Base-by-base conservation (phyloP, 2,113 vertebrate genomes). In the Furnarius figulus region DNA sequence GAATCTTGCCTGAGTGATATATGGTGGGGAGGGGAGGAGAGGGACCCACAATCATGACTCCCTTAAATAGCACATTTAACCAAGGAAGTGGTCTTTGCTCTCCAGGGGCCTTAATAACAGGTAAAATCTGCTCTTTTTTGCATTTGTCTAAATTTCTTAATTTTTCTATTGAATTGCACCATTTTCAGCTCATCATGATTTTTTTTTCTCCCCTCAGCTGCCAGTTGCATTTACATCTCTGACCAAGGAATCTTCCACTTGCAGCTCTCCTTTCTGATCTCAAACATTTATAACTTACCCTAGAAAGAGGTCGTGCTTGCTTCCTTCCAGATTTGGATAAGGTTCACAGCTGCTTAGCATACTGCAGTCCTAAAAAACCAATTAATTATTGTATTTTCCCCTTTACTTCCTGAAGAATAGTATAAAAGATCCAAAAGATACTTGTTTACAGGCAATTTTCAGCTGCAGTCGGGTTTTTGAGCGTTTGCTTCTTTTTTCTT, bases 141-240 rank as follows among this genome's bases (percentile, higher is more conserved):
- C 12, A 14, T 20, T 18, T 25, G 24, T 0, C 5, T 22, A 42
- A 13, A n/a, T 66, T 5, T 14, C 7, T 12, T 16, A 6, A 5
- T 33, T 24, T 15, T 14, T n/a, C 8, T 4, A 61, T 74, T 59
- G 28, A 52, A 14, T 79, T 65, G 2, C 9, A 65, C 6, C 8
- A n/a, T 82, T 79, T 83, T 17, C 42, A 87, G 7, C 12, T 62
- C 10, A 63, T 71, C 12, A 30, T n/a, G 9, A 46, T 23, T 8
- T 1, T 42, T 31, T 19, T 46, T 35, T 8, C 3, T 1, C 20
- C 12, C 15, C 24, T 72, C 27, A 63, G 14, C 33, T 68, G 40
- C 63, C 24, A 22, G 13, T 7, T 52, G 5, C 12, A 9, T 40
- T 89, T 67, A 4, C 4, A 77, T 17, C 52, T 63, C 81, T 61